These are phyloP conservation scores for Cetoscarus ocellatus DNA, from an alignment of 2,797 vertebrate genomes.

Conservation along the genomic window DNA sequence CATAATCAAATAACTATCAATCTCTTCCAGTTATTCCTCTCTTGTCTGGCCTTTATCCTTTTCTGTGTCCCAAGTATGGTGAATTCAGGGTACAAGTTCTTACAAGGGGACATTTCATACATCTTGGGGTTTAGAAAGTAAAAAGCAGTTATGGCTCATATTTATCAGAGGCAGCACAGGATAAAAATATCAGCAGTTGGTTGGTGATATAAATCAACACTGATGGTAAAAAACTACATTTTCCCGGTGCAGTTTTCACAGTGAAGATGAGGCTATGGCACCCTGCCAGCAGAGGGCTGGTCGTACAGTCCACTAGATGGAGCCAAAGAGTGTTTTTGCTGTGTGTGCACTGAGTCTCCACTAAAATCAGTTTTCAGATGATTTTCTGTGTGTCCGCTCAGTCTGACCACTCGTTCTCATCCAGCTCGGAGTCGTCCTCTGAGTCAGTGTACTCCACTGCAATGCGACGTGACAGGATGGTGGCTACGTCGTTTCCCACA, in stretches of 20 bases:
- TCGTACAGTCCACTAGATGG: constrained; percentile 34
- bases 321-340: constrained; percentile 23
- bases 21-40: too few species aligned
- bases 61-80: not conserved
- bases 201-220: too few species aligned
- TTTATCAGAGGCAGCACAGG: not conserved
- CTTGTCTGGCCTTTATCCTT: too few species aligned
- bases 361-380: not conserved
- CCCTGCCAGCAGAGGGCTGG: not conserved
- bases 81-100: constrained; percentile 1
- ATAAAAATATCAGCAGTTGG: not conserved
- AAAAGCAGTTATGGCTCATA: constrained; percentile 8
- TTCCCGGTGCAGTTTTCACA: not conserved
- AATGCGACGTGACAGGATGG: constrained; percentile 95
- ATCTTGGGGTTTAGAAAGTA: not conserved
- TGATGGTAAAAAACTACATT: too few species aligned
- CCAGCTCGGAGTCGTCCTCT: constrained; percentile 94
- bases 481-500: constrained; percentile 94
- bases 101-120: not conserved
- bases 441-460: constrained; percentile 96
- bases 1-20: too few species aligned
- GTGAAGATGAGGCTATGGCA: not conserved
- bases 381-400: constrained; percentile 62
- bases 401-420: constrained; percentile 96
- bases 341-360: not conserved